These are phyloP conservation scores for Sepiola atlantica DNA, from an alignment of 2,888 invertebrate genomes.

Conservation along the genomic window DNA sequence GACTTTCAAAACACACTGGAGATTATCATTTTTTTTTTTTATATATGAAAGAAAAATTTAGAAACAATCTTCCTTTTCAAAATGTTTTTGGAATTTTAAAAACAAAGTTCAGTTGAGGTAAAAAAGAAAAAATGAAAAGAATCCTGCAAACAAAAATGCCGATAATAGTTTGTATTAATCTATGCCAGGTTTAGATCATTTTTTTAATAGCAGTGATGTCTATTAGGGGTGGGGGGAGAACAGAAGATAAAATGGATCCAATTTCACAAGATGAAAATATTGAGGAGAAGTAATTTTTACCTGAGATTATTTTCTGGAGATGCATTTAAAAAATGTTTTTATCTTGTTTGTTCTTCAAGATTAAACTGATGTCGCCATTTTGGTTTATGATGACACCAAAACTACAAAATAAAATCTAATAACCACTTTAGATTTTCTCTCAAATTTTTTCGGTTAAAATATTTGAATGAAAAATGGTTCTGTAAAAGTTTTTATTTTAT, in stretches of 20 bases:
- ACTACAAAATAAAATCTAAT: no score
- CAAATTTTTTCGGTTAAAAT: no score
- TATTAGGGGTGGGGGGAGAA: neutral
- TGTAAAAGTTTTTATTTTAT: no score
- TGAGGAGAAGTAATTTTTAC: neutral
- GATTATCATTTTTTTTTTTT: neutral
- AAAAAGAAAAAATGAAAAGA: neutral
- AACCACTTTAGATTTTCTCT: no score
- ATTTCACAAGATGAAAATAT: neutral
- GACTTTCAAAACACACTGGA: neutral
- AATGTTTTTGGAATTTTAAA: neutral
- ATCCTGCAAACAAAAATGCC: neutral
- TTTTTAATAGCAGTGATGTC: neutral
- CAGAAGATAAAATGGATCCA: neutral
- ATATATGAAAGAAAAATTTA: neutral
- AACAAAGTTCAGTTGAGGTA: neutral
- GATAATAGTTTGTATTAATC: neutral
- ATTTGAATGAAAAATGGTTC: no score
- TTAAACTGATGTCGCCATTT: no score
- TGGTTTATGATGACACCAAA: no score
- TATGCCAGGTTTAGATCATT: neutral
- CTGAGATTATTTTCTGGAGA: neutral
- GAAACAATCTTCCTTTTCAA: neutral
- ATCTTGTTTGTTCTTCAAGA: no score
- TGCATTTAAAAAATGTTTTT: neutral